These are phyloP conservation scores for Agrochola litura DNA, from an alignment of 2,888 invertebrate genomes.

Conservation along the genomic window DNA sequence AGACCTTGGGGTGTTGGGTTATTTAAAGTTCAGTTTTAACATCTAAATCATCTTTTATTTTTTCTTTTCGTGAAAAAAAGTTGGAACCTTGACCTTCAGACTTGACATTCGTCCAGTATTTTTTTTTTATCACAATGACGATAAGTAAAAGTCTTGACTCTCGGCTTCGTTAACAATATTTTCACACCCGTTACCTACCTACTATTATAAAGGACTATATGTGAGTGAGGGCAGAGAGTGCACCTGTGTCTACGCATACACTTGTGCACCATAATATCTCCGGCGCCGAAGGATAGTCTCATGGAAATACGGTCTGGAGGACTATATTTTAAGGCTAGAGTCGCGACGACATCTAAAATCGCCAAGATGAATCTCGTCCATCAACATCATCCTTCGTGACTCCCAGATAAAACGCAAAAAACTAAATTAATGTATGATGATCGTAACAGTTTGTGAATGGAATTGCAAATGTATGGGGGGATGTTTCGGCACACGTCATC, in stretches of 20 bases:
- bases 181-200: no score
- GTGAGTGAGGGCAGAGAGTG: no score
- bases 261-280: no score
- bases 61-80: neutral
- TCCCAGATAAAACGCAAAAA: conserved; percentile 31
- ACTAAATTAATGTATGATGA: conserved; percentile 57
- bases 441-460: conserved; percentile 62
- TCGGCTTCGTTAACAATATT: no score
- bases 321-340: neutral
- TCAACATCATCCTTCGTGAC: conserved; percentile 8
- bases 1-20: neutral
- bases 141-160: neutral
- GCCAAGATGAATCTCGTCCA: neutral
- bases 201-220: no score
- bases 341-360: neutral
- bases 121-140: no score
- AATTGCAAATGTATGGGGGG: conserved; percentile 68
- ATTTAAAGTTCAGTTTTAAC: neutral
- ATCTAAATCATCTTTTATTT: no score
- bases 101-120: no score
- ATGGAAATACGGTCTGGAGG: no score
- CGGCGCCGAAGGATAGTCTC: no score
- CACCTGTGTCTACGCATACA: no score
- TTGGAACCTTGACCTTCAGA: no score
- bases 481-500: conserved; percentile 69